Conservation (phyloP, 1,140 invertebrate genomes). For the Phortica variegata region DNA sequence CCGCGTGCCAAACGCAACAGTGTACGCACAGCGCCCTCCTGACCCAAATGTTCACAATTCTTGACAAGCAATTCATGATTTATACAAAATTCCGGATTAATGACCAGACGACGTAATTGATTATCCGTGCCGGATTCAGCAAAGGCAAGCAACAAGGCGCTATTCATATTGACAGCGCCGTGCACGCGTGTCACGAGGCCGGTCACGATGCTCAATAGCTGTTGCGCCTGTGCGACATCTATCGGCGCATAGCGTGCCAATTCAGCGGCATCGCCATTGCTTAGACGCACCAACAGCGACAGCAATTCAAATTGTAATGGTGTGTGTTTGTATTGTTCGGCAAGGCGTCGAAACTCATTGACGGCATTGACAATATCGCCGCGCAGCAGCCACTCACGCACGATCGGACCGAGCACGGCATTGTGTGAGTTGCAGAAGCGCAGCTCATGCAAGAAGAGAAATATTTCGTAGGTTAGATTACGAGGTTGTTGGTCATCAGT, state of each 20-base stretch:
- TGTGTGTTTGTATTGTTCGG: slow-evolving; percentile 47
- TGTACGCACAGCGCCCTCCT: slow-evolving; percentile 44
- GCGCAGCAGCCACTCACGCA: slow-evolving; percentile 57
- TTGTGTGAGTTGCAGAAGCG: slow-evolving; percentile 57
- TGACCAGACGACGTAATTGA: slow-evolving; percentile 51
- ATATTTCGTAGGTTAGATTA: slow-evolving; percentile 33
- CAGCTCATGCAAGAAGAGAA: slow-evolving; percentile 46
- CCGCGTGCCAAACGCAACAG: slow-evolving; percentile 48
- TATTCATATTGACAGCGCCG: slow-evolving; percentile 46
- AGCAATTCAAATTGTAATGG: slow-evolving; percentile 61
- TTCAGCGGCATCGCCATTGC: slow-evolving; percentile 31
- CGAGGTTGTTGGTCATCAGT: slow-evolving; percentile 16
- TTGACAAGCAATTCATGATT: slow-evolving; percentile 43
- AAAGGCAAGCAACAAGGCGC: slow-evolving; percentile 52
- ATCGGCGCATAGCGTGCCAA: slow-evolving; percentile 18
- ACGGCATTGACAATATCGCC: slow-evolving; percentile 55
- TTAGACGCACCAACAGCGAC: slow-evolving; percentile 44
- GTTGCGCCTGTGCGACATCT: slow-evolving; percentile 20
- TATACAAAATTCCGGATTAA: slow-evolving; percentile 50
- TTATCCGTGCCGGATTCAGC: slow-evolving; percentile 56
- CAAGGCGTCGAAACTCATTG: slow-evolving; percentile 44
- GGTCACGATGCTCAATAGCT: slow-evolving; percentile 54
- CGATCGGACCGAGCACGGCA: slow-evolving; percentile 57
- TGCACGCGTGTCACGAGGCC: slow-evolving; percentile 42
- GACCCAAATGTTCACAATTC: slow-evolving; percentile 47